Evolutionary conservation across 2,888 invertebrate species (phyloP), one percentile per base, ranked within the genome.

Genomic region (Scelioninae gen. 1): DNA sequence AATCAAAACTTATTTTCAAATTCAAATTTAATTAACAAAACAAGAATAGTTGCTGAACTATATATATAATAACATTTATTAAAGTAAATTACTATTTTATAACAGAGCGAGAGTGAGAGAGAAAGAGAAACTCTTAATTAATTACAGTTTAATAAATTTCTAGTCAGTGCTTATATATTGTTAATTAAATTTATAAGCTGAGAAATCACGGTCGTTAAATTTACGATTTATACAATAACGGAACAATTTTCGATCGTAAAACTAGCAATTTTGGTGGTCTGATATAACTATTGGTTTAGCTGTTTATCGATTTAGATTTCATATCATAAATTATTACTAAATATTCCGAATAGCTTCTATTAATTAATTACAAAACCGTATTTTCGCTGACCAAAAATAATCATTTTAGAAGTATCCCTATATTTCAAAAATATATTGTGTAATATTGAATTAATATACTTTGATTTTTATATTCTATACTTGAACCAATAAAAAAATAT

Each of bases 141-240:
- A 55, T 53, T 68, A 68, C 45, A 56, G 55, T 68, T 68, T 56
- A 55, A 68, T 38, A 68, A 43, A 68, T 55, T 56, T 56, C 16
- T 11, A 43, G 32, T 43, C 32, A 15, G 55, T 40, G 58, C 68
- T 34, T 58, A 34, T 58, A 69, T 34, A 69, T 69, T 69, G 58
- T 69, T 58, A 69, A 69, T 58, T 69, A 58, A 58, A 69, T 69
- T 68, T 68, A 55, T 68, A 68, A 55, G 45, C 68, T 45, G 55
- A 68, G 55, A 68, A 68, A 68, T 56, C 56, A 45, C 34, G 16
- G 32, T 32, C 45, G 13, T 68, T 53, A 53, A 66, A 53, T 66
- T 53, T 53, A 66, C 53, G 43, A 53, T 65, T 65, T 38, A 13
- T 51, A 29, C n/a, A 51, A 23, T 51, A 65, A 38, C n/a, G 9